Conservation (phyloP, 2,888 invertebrate genomes). For the Euphydryas editha region DNA sequence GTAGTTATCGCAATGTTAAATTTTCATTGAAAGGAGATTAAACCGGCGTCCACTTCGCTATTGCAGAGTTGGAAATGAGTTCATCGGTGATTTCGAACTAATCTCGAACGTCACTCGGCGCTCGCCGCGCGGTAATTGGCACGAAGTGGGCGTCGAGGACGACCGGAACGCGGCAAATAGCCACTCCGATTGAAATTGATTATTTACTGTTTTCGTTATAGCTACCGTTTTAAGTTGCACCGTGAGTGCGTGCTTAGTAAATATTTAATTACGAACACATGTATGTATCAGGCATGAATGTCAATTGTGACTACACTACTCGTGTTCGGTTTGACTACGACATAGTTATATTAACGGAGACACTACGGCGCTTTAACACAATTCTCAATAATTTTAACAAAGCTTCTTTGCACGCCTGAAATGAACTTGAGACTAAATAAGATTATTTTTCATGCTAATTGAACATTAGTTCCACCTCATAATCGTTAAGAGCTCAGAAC, state of each 20-base stretch:
- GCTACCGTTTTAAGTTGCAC: neutral
- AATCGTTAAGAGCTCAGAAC: too few species aligned
- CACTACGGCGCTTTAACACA: too few species aligned
- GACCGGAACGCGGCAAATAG: conserved; percentile 9
- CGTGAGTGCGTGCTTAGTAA: neutral
- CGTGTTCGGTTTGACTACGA: too few species aligned
- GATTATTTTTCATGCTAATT: too few species aligned
- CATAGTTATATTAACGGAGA: too few species aligned
- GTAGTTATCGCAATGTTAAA: neutral
- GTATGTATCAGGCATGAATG: too few species aligned
- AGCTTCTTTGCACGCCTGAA: too few species aligned
- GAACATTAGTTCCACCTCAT: too few species aligned
- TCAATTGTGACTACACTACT: too few species aligned
- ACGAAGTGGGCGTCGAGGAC: neutral
- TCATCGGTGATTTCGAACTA: neutral
- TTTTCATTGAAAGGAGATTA: neutral
- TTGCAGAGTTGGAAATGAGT: conserved; percentile 8
- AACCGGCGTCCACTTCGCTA: neutral
- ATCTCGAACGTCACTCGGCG: conserved; percentile 7
- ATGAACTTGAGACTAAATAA: too few species aligned
- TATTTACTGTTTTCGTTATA: conserved; percentile 1
- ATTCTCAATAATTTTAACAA: too few species aligned
- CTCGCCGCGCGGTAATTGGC: conserved; percentile 11
- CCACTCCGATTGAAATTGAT: conserved; percentile 2
- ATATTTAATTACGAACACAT: neutral